phyloP scores from a whole-genome alignment of 2,888 invertebrate genomes.

The Xylophagus ater region DNA sequence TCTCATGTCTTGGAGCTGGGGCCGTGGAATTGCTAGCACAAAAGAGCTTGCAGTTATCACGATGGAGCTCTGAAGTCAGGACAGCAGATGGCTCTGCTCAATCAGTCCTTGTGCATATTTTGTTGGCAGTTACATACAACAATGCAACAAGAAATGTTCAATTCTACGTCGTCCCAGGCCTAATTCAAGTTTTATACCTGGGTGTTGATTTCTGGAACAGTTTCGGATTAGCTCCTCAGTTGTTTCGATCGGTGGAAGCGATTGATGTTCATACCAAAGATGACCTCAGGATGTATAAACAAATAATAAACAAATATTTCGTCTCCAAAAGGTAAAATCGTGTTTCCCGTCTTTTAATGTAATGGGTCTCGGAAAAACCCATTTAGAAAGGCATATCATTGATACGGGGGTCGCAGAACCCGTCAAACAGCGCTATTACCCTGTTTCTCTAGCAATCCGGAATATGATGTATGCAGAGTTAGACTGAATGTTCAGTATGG shows the following conservation, averaged over 20 bases:
- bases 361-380: background rate
- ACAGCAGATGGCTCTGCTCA: background rate
- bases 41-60: background rate
- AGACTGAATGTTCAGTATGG: background rate
- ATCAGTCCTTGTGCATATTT: background rate
- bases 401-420: background rate
- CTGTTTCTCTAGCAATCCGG: no score
- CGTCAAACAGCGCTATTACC: background rate
- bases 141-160: background rate
- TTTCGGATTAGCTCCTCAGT: background rate
- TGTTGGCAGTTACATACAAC: background rate
- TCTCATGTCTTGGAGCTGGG: background rate
- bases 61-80: background rate
- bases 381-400: background rate
- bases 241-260: background rate
- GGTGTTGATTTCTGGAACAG: background rate
- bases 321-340: background rate
- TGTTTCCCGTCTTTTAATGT: background rate
- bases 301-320: background rate
- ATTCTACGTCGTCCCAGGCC: background rate
- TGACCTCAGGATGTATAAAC: background rate
- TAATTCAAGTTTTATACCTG: background rate
- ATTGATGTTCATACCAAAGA: background rate
- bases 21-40: background rate
- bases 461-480: background rate